These are phyloP conservation scores for Hycleus phaleratus DNA, from an alignment of 1,140 invertebrate species.

Conservation along the genomic window DNA sequence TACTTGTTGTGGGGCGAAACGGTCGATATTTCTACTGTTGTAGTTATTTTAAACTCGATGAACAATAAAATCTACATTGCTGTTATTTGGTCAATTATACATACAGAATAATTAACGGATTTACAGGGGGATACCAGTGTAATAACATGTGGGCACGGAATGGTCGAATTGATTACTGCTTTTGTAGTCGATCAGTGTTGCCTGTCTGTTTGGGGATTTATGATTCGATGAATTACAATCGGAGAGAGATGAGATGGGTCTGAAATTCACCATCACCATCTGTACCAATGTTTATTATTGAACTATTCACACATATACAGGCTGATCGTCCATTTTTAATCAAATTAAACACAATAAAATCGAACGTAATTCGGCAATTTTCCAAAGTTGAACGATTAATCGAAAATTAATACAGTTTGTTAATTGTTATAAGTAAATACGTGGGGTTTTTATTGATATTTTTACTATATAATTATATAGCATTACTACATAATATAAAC, in stretches of 20 bases:
- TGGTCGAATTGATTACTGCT: conserved; percentile 29
- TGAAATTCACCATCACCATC: conserved; percentile 16
- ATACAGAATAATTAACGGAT: conserved; percentile 19
- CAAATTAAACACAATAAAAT: no score
- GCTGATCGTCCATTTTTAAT: no score
- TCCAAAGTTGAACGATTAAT: no score
- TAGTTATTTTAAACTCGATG: background rate
- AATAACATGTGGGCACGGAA: conserved; percentile 24
- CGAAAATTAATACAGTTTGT: background rate
- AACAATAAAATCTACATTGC: conserved; percentile 13
- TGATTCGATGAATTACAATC: conserved; percentile 20
- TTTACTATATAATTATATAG: conserved; percentile 3
- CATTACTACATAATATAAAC: background rate
- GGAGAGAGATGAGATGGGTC: background rate
- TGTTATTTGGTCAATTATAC: conserved; percentile 16
- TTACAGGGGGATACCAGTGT: conserved; percentile 20
- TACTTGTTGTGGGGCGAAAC: no score
- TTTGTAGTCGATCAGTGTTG: conserved; percentile 29
- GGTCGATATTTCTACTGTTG: no score
- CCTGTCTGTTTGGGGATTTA: conserved; percentile 25
- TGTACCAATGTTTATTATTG: conserved; percentile 1
- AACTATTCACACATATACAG: no score
- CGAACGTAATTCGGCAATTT: no score
- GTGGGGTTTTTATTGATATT: conserved; percentile 1
- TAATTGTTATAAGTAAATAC: background rate